Conservation (phyloP, 1,140 invertebrate genomes). For the Akabosia matsudoensis region DNA sequence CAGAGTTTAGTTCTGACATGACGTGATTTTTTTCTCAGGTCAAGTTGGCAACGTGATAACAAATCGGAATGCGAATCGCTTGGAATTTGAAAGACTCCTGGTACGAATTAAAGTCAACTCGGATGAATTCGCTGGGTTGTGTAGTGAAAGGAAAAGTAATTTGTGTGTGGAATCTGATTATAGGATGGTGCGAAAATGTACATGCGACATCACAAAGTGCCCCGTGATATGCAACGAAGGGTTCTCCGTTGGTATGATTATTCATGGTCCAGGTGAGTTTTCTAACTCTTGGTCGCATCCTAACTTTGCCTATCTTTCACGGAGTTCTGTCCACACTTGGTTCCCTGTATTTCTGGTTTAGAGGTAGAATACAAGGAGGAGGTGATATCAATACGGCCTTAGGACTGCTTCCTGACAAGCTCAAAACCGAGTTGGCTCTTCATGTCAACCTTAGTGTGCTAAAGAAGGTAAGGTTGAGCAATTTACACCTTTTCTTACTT, state of each 20-base stretch:
- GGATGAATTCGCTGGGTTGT: neutral
- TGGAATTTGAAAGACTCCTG: slow-evolving; percentile 89
- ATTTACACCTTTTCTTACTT: neutral
- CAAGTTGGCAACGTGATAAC: slow-evolving; percentile 97
- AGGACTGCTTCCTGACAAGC: slow-evolving; percentile 87
- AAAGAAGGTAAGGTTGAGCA: slow-evolving; percentile 78
- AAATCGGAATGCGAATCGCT: slow-evolving; percentile 91
- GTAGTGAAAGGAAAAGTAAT: neutral
- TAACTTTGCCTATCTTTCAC: neutral
- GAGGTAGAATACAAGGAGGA: slow-evolving; percentile 90
- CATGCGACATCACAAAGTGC: slow-evolving; percentile 95
- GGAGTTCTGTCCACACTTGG: neutral
- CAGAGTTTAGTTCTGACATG: neutral
- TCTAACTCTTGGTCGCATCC: too few species aligned
- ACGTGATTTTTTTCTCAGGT: slow-evolving; percentile 56
- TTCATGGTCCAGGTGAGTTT: slow-evolving; percentile 85
- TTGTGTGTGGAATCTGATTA: slow-evolving; percentile 24
- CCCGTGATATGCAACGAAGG: slow-evolving; percentile 86
- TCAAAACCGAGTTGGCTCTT: slow-evolving; percentile 92
- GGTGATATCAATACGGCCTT: slow-evolving; percentile 93
- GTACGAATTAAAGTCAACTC: slow-evolving; percentile 50
- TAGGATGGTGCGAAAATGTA: slow-evolving; percentile 92
- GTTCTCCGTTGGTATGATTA: slow-evolving; percentile 97
- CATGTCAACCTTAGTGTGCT: slow-evolving; percentile 93
- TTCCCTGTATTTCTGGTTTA: slow-evolving; percentile 49